Evolutionary conservation across 2,797 vertebrate genomes (phyloP).

Genomic region (Sciurus carolinensis): DNA sequence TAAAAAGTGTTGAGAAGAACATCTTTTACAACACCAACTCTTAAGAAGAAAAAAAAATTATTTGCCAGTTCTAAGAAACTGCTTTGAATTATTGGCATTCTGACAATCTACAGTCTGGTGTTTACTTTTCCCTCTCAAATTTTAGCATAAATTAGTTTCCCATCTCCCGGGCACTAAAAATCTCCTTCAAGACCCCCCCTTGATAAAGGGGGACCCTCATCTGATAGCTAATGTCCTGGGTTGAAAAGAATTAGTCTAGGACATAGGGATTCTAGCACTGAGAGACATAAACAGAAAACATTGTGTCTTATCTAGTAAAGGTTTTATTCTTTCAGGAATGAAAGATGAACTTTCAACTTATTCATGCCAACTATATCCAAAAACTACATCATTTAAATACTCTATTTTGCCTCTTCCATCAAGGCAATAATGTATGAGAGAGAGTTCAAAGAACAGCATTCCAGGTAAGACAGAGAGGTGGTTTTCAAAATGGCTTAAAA

Average conservation of each 20-base stretch:
- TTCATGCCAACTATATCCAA: neutral
- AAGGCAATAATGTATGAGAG: neutral
- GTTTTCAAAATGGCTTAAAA: neutral
- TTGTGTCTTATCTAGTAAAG: neutral
- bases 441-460: neutral
- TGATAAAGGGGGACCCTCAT: fast-evolving
- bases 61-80: neutral
- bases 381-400: neutral
- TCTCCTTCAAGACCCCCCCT: neutral
- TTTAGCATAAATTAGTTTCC: neutral
- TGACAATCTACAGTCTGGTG: neutral
- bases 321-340: neutral
- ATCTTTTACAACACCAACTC: neutral
- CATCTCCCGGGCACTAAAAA: neutral
- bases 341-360: neutral
- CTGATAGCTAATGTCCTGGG: neutral
- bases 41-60: neutral
- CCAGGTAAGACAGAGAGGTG: neutral
- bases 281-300: too few species aligned
- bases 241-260: neutral
- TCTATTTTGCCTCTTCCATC: neutral
- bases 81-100: neutral
- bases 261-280: neutral
- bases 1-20: neutral
- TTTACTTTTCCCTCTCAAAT: neutral